phyloP scores from a whole-genome alignment of 1,140 invertebrate species.

The Pemphigus obesinymphae region DNA sequence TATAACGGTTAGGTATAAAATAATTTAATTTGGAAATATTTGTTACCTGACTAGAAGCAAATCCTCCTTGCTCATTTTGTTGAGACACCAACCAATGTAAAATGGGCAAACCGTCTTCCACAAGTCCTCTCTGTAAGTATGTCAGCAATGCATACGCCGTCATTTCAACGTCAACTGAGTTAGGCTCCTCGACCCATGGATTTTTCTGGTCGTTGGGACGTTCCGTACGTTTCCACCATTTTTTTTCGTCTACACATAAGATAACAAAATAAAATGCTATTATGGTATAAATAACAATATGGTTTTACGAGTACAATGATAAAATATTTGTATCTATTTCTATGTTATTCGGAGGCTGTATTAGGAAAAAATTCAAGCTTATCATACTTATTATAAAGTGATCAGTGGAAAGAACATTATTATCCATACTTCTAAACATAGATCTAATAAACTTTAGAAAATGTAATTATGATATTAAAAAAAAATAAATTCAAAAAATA shows the following conservation, averaged over 20 bases:
- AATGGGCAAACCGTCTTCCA: constrained; percentile 68
- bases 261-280: neutral
- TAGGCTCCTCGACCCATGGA: constrained; percentile 65
- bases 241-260: constrained; percentile 55
- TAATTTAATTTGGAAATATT: neutral
- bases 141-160: constrained; percentile 75
- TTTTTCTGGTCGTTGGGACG: constrained; percentile 57
- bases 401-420: too few species aligned
- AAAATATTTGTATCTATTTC: too few species aligned
- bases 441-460: too few species aligned
- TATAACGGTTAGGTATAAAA: too few species aligned
- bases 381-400: too few species aligned
- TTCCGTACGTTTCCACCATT: constrained; percentile 67
- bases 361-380: too few species aligned
- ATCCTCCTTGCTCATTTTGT: constrained; percentile 75
- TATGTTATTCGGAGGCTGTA: too few species aligned
- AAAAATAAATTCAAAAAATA: too few species aligned
- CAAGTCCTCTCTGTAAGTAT: constrained; percentile 62
- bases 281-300: neutral
- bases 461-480: too few species aligned
- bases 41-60: constrained; percentile 68
- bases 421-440: too few species aligned
- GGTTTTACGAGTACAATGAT: too few species aligned
- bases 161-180: constrained; percentile 79
- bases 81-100: constrained; percentile 80